A percentile compares a stretch with the other conserved stretches of the same genome.
Conservation (phyloP, 1,140 invertebrate genomes). For the Oryctes rhinoceros region DNA sequence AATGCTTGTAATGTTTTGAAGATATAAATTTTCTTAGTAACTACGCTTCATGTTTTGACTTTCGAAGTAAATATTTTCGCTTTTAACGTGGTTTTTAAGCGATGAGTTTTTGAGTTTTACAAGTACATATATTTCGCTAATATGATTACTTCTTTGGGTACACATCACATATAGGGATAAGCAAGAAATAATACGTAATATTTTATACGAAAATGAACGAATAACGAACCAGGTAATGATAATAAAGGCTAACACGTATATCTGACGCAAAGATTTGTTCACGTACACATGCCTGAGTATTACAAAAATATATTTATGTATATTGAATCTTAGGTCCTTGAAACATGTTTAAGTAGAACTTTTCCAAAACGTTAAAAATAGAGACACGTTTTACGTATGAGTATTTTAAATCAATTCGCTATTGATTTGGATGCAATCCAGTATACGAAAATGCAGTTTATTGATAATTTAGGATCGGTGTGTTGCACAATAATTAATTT, state of each 20-base stretch:
- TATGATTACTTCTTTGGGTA: too few species aligned
- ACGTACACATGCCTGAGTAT: background rate
- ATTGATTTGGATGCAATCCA: slow-evolving; percentile 5
- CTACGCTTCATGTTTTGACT: background rate
- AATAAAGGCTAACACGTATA: background rate
- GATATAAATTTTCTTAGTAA: slow-evolving; percentile 7
- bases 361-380: slow-evolving; percentile 12
- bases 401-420: background rate
- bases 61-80: slow-evolving; percentile 19
- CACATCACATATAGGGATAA: background rate
- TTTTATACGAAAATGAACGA: background rate
- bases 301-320: slow-evolving; percentile 6
- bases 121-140: too few species aligned
- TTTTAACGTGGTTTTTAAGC: background rate
- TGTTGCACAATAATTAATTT: background rate
- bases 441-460: slow-evolving; percentile 11
- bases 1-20: background rate
- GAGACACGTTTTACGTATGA: background rate
- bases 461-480: background rate
- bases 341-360: background rate
- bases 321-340: background rate
- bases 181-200: background rate
- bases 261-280: background rate
- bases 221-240: background rate
- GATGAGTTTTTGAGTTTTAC: background rate